Evolutionary conservation across 2,888 invertebrate species (phyloP).

Genomic region (Dasysyrphus albostriatus): DNA sequence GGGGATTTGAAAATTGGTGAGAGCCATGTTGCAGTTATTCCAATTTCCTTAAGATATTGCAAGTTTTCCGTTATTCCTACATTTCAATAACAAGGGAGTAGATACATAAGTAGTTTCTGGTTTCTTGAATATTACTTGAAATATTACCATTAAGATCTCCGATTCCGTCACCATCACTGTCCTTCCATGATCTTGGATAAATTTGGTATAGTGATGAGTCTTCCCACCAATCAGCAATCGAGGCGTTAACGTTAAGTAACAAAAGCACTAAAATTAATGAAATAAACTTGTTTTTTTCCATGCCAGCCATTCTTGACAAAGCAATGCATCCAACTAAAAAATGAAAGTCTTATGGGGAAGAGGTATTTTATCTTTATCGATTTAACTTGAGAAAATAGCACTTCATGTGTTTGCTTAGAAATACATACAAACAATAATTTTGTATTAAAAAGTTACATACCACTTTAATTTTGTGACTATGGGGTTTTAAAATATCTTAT

Average conservation of each 20-base stretch:
- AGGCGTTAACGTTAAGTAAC: constrained; percentile 8
- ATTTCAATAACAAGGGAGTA: background rate
- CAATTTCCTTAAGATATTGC: too few relatives aligned
- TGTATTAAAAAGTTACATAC: too few relatives aligned
- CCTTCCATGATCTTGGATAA: too few relatives aligned
- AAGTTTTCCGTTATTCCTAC: too few relatives aligned
- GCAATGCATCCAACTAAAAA: constrained; percentile 13
- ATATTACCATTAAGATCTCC: constrained; percentile 91
- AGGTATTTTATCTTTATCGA: constrained; percentile 9
- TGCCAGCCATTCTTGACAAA: constrained; percentile 27
- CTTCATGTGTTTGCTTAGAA: background rate
- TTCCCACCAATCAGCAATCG: constrained; percentile 91
- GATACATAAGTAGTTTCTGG: background rate
- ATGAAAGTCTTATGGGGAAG: background rate
- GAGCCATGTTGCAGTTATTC: too few relatives aligned
- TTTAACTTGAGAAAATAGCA: constrained; percentile 11
- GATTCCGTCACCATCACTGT: constrained; percentile 91
- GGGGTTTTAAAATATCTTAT: too few relatives aligned
- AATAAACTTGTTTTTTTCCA: background rate
- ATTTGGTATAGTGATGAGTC: constrained; percentile 92
- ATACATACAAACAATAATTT: too few relatives aligned
- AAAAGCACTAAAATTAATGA: constrained; percentile 1
- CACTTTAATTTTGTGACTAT: too few relatives aligned
- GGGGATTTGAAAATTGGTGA: too few relatives aligned
- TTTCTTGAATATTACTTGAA: background rate